Percentiles rank a stretch among this genome's conserved stretches.
These are phyloP conservation scores for Blera fallax DNA, from an alignment of 2,888 invertebrate genomes.

Conservation along the genomic window DNA sequence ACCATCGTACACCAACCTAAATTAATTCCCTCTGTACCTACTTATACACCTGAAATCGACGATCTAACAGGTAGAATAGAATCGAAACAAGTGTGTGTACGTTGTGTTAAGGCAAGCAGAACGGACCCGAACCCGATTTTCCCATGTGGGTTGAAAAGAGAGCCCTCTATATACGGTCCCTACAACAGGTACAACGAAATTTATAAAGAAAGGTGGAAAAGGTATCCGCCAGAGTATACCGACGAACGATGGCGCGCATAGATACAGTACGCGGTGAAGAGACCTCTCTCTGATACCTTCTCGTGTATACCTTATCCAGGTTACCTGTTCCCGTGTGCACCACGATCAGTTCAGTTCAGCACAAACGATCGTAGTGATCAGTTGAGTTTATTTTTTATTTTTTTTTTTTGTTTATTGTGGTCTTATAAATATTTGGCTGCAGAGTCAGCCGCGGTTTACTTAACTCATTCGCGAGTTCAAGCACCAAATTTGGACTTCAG, in stretches of 20 bases:
- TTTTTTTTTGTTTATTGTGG: conserved; percentile 44
- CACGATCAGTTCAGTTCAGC: conserved; percentile 69
- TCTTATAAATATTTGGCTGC: conserved; percentile 47
- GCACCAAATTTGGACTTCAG: conserved; percentile 40
- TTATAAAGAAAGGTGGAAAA: conserved; percentile 73
- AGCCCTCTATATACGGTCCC: conserved; percentile 61
- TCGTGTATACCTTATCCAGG: conserved; percentile 68
- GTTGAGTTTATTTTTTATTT: conserved; percentile 38
- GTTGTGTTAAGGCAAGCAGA: conserved; percentile 69
- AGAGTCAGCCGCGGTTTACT: conserved; percentile 43
- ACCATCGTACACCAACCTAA: neutral
- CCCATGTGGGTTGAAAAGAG: conserved; percentile 68
- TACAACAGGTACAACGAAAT: conserved; percentile 70
- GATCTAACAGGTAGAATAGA: conserved; percentile 41
- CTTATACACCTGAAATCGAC: conserved; percentile 51
- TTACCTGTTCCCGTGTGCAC: conserved; percentile 71
- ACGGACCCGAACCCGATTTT: conserved; percentile 44
- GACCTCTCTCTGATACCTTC: conserved; percentile 66
- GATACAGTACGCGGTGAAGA: conserved; percentile 63
- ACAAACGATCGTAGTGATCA: conserved; percentile 66
- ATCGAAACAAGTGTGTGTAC: conserved; percentile 65
- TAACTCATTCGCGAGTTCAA: conserved; percentile 62
- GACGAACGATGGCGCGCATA: conserved; percentile 67
- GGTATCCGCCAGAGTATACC: conserved; percentile 69
- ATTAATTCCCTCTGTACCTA: neutral